Conservation (phyloP, 2,113 vertebrate genomes). For the Gymnocephalus cernua region DNA sequence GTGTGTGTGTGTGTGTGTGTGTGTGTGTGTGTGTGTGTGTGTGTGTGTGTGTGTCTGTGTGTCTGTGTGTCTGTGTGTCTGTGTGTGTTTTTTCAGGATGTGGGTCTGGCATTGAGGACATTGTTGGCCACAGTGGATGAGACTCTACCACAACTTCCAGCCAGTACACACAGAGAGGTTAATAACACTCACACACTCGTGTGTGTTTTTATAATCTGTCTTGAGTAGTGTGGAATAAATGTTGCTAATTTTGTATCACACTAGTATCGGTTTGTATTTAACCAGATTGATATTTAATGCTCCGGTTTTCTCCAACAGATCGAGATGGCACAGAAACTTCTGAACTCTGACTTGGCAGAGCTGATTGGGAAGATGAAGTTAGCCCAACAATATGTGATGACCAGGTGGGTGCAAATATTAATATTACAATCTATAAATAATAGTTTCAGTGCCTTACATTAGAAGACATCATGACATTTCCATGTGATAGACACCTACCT, state of each 20-base stretch:
- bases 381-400: slow-evolving; percentile 95
- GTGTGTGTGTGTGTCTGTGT: background rate
- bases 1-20: slow-evolving; percentile 9
- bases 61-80: slow-evolving; percentile 1
- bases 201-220: background rate
- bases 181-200: slow-evolving; percentile 28
- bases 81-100: slow-evolving; percentile 87
- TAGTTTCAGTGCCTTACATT: background rate
- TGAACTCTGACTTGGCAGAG: slow-evolving; percentile 97
- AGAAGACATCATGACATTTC: background rate
- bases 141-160: slow-evolving; percentile 92
- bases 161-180: slow-evolving; percentile 99
- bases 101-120: slow-evolving; percentile 95
- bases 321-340: slow-evolving; percentile 98
- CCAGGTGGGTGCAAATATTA: slow-evolving; percentile 61
- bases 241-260: background rate
- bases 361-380: slow-evolving; percentile 98
- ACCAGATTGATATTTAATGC: background rate
- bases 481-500: background rate
- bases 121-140: slow-evolving; percentile 97
- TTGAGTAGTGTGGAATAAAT: background rate
- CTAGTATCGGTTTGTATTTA: background rate
- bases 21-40: background rate
- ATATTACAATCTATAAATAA: background rate
- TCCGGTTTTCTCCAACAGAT: slow-evolving; percentile 83